Evolutionary conservation across 2,113 vertebrate genomes (phyloP).

Genomic region (Acanthochromis polyacanthus): DNA sequence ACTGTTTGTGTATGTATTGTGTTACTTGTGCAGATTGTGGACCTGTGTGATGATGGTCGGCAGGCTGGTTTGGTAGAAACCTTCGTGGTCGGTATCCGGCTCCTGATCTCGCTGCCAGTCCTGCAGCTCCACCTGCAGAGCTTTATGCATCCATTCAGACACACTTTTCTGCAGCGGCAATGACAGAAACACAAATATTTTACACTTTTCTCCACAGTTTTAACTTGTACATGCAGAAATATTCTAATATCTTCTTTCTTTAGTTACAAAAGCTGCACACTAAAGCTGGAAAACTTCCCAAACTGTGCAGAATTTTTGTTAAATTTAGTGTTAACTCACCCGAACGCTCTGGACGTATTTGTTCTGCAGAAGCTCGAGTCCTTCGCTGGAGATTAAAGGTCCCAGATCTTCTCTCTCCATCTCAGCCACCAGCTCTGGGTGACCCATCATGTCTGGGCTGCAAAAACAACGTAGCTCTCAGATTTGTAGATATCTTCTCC

Average conservation of each 20-base stretch:
- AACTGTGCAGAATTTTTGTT: too few species aligned
- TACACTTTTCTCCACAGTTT: too few species aligned
- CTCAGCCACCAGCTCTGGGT: conserved; percentile 89
- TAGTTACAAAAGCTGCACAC: too few species aligned
- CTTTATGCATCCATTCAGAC: conserved; percentile 94
- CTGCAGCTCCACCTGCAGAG: conserved; percentile 92
- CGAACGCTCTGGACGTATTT: conserved; percentile 91
- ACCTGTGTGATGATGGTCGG: conserved; percentile 95
- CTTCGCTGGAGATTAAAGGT: conserved; percentile 89
- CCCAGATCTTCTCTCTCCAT: conserved; percentile 86
- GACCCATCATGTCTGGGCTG: conserved; percentile 94
- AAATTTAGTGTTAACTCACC: conserved; percentile 76
- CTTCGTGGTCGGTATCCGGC: conserved; percentile 92
- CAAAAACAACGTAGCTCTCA: too few species aligned
- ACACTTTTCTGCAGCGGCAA: conserved; percentile 82
- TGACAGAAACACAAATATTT: neutral
- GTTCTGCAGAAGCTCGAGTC: conserved; percentile 89
- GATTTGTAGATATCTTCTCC: too few species aligned
- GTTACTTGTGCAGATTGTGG: neutral
- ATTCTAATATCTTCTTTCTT: too few species aligned
- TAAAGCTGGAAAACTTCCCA: neutral
- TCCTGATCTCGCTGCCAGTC: conserved; percentile 95
- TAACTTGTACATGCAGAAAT: neutral
- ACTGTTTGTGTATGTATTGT: too few species aligned
- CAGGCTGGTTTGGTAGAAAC: conserved; percentile 93